Evolutionary conservation across 2,888 invertebrate species (phyloP), one percentile per base, ranked within the genome.

Genomic region (Oscheius myriophilus): DNA sequence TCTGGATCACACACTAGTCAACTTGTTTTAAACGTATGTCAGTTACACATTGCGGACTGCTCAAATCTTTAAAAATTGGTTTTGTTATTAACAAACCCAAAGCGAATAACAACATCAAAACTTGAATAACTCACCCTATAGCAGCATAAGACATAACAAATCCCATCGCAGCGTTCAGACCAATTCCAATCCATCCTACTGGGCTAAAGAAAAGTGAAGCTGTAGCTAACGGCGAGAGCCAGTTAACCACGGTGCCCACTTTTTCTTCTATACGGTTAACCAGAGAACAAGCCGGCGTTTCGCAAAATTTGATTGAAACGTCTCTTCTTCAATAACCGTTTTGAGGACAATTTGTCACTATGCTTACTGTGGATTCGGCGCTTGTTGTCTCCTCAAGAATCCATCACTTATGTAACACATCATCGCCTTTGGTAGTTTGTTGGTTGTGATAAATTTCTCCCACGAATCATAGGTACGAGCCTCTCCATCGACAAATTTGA

Each of bases 381-480:
- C 46, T 49, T 18, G n/a, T 26, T 11, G 39, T 43, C 42, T 23
- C 18, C 39, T 16, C 4, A 62, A 39, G 52, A 62, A 62, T 14
- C 52, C 62, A 21, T 62, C 52, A 26, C 26, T 33, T 2, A 51
- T 49, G 41, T 62, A 62, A 39, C 62, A 62, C 33, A 51, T 51
- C 33, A 62, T 62, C 4, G 49, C 45, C 12, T 51, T 16, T 21
- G 62, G 62, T 14, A 33, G 49, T 21, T 52, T 62, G 39, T 52
- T 62, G 2, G 14, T 18, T 6, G n/a, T 42, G 6, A 62, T 16
- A 52, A 49, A 62, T 4, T 51, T 23, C 14, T 51, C 23, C 62
- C 62, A 62, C 9, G 26, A 46, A 12, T 4, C 23, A 23, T 62
- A 52, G 1, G 9, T n/a, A 1, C 51, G 51, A 23, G 21, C 6